phyloP scores from a whole-genome alignment of 2,888 invertebrate species.

The Nomada fucata region DNA sequence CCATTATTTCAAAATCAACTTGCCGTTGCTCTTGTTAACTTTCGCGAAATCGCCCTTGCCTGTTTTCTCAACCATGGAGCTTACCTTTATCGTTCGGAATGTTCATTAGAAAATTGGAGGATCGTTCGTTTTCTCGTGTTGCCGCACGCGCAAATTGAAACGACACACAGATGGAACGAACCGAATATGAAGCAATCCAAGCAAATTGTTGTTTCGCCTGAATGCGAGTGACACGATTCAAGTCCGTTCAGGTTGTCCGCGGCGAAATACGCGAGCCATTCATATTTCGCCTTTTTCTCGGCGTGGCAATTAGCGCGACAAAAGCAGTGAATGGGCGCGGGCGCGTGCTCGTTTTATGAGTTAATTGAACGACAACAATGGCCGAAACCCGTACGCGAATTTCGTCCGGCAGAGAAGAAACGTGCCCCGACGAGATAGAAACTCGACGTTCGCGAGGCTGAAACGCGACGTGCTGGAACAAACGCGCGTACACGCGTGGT shows the following conservation, averaged over 20 bases:
- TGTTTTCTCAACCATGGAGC: too few species aligned
- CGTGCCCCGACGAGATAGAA: conserved; percentile 33
- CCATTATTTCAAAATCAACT: too few species aligned
- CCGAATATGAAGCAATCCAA: neutral
- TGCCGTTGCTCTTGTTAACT: too few species aligned
- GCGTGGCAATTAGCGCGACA: conserved; percentile 43
- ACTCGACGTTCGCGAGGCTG: neutral
- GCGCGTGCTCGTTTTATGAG: conserved; percentile 25
- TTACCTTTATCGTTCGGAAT: too few species aligned
- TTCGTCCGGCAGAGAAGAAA: conserved; percentile 20
- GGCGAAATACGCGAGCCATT: neutral
- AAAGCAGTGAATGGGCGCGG: conserved; percentile 14
- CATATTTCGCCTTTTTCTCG: conserved; percentile 3
- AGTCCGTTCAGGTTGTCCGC: neutral
- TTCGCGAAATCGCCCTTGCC: too few species aligned
- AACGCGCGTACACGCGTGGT: neutral
- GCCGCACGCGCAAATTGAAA: neutral
- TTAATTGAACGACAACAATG: conserved; percentile 57
- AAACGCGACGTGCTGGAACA: neutral
- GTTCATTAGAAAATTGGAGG: too few species aligned
- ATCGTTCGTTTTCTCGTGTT: neutral
- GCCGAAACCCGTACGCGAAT: conserved; percentile 12
- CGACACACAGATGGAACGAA: neutral
- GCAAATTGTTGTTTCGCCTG: neutral
- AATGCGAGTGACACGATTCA: neutral